phyloP scores from a whole-genome alignment of 2,888 invertebrate species.

The Noctuana brunneofusca region DNA sequence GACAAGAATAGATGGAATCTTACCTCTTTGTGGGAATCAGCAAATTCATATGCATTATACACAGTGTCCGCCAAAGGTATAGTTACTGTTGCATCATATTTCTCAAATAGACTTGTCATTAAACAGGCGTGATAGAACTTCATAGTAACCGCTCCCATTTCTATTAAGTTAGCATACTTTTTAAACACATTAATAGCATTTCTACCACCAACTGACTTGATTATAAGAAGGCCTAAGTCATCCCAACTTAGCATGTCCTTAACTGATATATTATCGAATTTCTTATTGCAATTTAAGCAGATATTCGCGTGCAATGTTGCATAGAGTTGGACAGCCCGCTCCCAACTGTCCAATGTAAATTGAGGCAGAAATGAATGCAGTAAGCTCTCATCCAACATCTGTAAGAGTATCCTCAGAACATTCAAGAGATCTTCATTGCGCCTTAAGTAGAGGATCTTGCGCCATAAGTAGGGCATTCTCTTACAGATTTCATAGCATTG shows the following conservation, averaged over 20 bases:
- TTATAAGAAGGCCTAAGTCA: constrained; percentile 81
- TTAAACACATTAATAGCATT: constrained; percentile 82
- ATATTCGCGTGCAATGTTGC: constrained; percentile 80
- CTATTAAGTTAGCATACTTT: constrained; percentile 80
- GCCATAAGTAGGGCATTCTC: constrained; percentile 85
- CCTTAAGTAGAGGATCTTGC: constrained; percentile 78
- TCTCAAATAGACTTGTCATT: constrained; percentile 72
- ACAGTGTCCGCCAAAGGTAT: constrained; percentile 66
- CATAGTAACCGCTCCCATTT: constrained; percentile 81
- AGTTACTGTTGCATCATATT: constrained; percentile 61
- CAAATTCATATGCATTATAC: constrained; percentile 65
- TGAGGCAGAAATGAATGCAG: constrained; percentile 79
- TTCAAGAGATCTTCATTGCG: constrained; percentile 76
- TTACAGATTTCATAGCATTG: constrained; percentile 80
- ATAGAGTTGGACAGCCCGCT: constrained; percentile 78
- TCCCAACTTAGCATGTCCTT: constrained; percentile 83
- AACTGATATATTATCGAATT: constrained; percentile 69
- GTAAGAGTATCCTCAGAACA: constrained; percentile 81
- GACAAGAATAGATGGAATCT: constrained; percentile 32
- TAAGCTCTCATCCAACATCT: constrained; percentile 82
- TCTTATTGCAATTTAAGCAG: constrained; percentile 85
- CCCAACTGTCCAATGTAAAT: constrained; percentile 84
- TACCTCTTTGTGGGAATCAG: constrained; percentile 69
- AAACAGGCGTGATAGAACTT: constrained; percentile 84
- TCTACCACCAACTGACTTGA: constrained; percentile 84